These are phyloP conservation scores for Rhyacichthys aspro DNA, from an alignment of 2,797 vertebrate genomes.

Conservation along the genomic window DNA sequence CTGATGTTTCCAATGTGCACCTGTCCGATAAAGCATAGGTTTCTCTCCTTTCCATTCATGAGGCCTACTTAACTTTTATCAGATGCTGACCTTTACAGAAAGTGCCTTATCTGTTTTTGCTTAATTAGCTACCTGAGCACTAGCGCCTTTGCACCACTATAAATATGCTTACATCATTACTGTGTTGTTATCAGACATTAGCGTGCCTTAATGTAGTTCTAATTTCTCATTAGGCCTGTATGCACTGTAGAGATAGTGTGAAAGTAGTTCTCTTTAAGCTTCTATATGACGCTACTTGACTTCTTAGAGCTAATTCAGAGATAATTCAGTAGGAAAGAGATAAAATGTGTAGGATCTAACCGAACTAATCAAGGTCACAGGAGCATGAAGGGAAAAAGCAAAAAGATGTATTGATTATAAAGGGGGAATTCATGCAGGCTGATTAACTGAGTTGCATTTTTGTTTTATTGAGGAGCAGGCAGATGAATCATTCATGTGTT, in stretches of 20 bases:
- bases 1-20: neutral
- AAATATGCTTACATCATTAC: constrained; percentile 61
- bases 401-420: constrained; percentile 6
- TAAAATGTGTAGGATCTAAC: constrained; percentile 2
- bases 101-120: constrained; percentile 51
- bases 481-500: constrained; percentile 45
- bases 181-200: constrained; percentile 56
- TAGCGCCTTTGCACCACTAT: constrained; percentile 53
- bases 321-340: constrained; percentile 21
- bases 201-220: constrained; percentile 49
- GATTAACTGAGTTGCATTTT: constrained; percentile 22
- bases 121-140: constrained; percentile 63
- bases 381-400: neutral
- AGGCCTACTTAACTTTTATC: constrained; percentile 9
- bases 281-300: constrained; percentile 17
- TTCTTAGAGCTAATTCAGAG: constrained; percentile 14
- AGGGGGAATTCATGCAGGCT: neutral
- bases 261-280: constrained; percentile 29
- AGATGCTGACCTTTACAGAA: constrained; percentile 49
- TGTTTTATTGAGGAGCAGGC: constrained; percentile 27
- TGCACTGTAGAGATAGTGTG: constrained; percentile 28
- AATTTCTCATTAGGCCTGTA: constrained; percentile 58
- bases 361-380: constrained; percentile 9
- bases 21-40: constrained; percentile 13
- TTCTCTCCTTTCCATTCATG: constrained; percentile 4